Evolutionary conservation across 2,888 invertebrate genomes (phyloP).

Genomic region (Drosophila bunnanda): DNA sequence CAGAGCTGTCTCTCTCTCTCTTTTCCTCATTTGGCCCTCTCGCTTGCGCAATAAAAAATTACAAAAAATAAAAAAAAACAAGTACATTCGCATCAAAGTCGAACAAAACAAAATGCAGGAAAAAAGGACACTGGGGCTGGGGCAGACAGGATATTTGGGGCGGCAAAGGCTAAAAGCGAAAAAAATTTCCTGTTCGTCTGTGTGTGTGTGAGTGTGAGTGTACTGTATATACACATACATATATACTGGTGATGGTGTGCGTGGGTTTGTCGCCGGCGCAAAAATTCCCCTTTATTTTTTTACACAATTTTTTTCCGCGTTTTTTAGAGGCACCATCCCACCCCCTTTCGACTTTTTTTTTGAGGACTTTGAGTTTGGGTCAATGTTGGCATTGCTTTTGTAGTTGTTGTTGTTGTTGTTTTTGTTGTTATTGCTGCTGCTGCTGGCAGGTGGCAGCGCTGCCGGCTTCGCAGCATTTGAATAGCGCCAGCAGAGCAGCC

Average conservation of each 20-base stretch:
- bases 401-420: constrained; percentile 5
- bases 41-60: constrained; percentile 20
- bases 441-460: constrained; percentile 78
- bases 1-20: constrained; percentile 35
- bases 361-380: constrained; percentile 68
- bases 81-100: constrained; percentile 67
- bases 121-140: constrained; percentile 15
- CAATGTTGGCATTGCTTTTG: constrained; percentile 68
- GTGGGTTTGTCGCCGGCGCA: constrained; percentile 62
- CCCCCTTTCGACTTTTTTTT: constrained; percentile 51
- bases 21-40: neutral
- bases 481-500: constrained; percentile 73
- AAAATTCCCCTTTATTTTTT: constrained; percentile 77
- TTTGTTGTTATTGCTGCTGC: constrained; percentile 46
- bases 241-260: constrained; percentile 37
- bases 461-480: constrained; percentile 71
- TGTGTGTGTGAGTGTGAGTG: constrained; percentile 25
- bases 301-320: constrained; percentile 72
- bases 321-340: constrained; percentile 70
- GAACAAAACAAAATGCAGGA: constrained; percentile 75
- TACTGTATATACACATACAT: constrained; percentile 29
- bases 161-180: constrained; percentile 76
- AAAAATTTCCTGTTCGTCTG: constrained; percentile 72
- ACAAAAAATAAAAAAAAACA: constrained; percentile 1
- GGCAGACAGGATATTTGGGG: constrained; percentile 63